A percentile compares a stretch with the other conserved stretches of the same genome.
phyloP scores from a whole-genome alignment of 2,113 vertebrate species.

The Ibidorhyncha struthersii region DNA sequence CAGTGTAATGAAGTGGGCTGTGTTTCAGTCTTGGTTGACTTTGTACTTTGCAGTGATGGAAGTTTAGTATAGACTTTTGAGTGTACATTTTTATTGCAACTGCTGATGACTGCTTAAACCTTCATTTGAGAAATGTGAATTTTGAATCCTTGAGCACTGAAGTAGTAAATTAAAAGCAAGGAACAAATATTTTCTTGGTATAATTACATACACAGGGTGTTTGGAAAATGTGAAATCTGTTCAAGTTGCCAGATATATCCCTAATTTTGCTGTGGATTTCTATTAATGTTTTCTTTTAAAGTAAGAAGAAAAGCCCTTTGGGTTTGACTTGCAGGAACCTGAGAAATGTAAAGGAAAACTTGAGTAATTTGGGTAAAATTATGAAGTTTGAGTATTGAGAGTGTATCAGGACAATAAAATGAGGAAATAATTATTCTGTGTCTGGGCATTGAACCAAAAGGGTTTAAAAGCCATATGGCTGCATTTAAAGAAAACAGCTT shows the following conservation, averaged over 20 bases:
- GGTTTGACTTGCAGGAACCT: neutral
- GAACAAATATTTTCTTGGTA: neutral
- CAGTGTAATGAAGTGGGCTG: neutral
- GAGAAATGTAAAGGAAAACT: neutral
- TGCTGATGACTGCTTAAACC: neutral
- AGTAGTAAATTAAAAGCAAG: neutral
- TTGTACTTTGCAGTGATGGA: neutral
- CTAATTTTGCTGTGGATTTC: neutral
- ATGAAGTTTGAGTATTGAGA: neutral
- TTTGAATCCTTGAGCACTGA: neutral
- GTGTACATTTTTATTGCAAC: neutral
- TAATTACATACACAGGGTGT: neutral
- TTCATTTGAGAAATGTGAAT: neutral
- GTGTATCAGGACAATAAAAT: neutral
- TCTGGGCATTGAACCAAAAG: slow-evolving; percentile 22
- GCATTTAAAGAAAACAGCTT: slow-evolving; percentile 48
- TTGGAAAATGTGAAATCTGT: neutral
- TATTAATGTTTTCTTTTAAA: neutral
- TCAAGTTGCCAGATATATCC: neutral
- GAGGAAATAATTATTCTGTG: slow-evolving; percentile 1
- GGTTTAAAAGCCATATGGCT: slow-evolving; percentile 59
- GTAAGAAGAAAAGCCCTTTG: neutral
- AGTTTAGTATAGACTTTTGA: neutral
- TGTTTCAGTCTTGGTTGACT: neutral
- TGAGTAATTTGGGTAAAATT: neutral